phyloP scores from a whole-genome alignment of 1,140 invertebrate genomes.

The Wiebesia pumilae region DNA sequence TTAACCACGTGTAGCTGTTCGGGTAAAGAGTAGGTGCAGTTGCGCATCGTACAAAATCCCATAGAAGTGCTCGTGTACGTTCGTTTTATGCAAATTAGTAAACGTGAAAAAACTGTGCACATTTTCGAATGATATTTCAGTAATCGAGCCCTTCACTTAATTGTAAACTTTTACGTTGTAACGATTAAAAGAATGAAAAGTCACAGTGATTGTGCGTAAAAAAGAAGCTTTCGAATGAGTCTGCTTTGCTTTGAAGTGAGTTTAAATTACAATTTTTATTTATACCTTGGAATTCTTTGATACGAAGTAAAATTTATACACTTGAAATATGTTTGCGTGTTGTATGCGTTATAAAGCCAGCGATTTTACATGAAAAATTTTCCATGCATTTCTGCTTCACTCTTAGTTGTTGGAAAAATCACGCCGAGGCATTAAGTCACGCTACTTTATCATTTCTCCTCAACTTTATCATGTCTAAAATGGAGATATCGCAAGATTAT shows the following conservation, averaged over 20 bases:
- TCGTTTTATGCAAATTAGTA: too few species aligned
- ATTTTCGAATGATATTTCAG: neutral
- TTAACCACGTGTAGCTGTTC: too few species aligned
- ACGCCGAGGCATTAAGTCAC: constrained; percentile 33
- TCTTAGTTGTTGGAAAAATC: constrained; percentile 33
- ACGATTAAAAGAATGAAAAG: neutral
- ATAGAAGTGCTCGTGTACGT: too few species aligned
- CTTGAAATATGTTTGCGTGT: constrained; percentile 21
- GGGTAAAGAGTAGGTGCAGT: too few species aligned
- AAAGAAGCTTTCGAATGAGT: neutral
- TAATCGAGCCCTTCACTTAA: neutral
- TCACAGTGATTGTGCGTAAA: neutral
- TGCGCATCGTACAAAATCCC: too few species aligned
- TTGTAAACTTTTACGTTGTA: neutral
- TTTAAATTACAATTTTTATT: constrained; percentile 20
- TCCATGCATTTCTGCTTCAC: constrained; percentile 12
- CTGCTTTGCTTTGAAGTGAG: neutral
- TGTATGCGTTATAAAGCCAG: neutral
- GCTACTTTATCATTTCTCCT: constrained; percentile 35
- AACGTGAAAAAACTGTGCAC: too few species aligned
- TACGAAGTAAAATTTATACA: constrained; percentile 7
- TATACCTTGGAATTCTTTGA: neutral
- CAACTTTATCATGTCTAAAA: constrained; percentile 26
- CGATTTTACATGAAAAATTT: constrained; percentile 35
- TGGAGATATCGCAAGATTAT: constrained; percentile 26